Conservation (phyloP, 1,140 invertebrate species). For the Polyergus mexicanus region DNA sequence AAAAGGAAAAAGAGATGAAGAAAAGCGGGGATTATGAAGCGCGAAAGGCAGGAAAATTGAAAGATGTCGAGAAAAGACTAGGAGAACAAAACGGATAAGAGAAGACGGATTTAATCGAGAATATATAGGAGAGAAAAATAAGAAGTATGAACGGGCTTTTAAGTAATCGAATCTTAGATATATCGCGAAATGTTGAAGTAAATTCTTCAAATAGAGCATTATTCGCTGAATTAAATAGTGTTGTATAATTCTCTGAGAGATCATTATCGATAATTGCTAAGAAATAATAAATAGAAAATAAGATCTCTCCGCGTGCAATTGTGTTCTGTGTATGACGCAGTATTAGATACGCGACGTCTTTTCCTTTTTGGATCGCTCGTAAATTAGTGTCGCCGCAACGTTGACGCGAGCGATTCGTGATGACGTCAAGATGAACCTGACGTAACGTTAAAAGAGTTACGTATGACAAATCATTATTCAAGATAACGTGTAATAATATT, state of each 20-base stretch:
- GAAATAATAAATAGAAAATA: not conserved
- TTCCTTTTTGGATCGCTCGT: not conserved
- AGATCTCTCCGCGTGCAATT: not conserved
- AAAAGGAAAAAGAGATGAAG: not conserved
- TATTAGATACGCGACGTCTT: not conserved
- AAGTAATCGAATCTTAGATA: constrained; percentile 10
- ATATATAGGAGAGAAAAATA: constrained; percentile 15
- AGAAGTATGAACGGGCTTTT: not conserved
- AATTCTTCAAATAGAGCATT: not conserved
- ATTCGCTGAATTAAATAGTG: not conserved
- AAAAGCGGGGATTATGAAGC: constrained; percentile 3
- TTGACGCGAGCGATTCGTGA: not conserved
- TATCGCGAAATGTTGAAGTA: not conserved
- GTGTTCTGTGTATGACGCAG: no score
- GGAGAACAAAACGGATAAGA: not conserved
- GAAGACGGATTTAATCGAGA: constrained; percentile 14
- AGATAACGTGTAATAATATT: constrained; percentile 14
- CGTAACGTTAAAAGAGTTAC: constrained; percentile 19
- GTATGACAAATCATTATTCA: constrained; percentile 13
- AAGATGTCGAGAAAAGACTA: not conserved
- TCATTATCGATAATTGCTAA: not conserved
- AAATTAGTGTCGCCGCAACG: constrained; percentile 27
- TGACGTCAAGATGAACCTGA: constrained; percentile 24
- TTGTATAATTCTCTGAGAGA: not conserved
- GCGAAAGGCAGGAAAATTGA: not conserved